These are phyloP conservation scores for Gambusia affinis DNA, from an alignment of 2,113 vertebrate genomes.

Conservation along the genomic window DNA sequence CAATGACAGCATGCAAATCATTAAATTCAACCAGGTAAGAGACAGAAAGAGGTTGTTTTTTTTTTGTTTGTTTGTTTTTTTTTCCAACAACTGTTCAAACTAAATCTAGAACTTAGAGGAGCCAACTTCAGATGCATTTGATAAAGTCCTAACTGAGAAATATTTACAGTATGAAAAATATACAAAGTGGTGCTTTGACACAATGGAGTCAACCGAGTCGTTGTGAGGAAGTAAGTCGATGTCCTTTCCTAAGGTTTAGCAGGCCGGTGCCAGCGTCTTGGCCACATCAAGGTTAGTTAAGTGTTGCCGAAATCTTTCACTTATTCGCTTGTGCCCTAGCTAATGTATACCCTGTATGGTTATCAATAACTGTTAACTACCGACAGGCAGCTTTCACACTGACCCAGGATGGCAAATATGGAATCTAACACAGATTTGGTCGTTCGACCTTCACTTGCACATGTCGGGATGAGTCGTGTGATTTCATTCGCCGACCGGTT, in stretches of 20 bases:
- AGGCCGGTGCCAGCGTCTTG: constrained; percentile 17
- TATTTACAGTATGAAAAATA: constrained; percentile 80
- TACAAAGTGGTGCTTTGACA: constrained; percentile 75
- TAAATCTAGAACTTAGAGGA: constrained; percentile 77
- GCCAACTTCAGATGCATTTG: constrained; percentile 58
- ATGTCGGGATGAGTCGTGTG: constrained; percentile 61
- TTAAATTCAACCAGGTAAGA: constrained; percentile 76
- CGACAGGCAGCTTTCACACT: constrained; percentile 46
- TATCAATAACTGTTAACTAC: constrained; percentile 48
- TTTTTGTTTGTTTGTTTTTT: no score
- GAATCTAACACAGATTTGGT: constrained; percentile 65
- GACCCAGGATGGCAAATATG: constrained; percentile 63
- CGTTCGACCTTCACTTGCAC: constrained; percentile 71
- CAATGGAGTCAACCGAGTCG: constrained; percentile 61
- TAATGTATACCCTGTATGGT: constrained; percentile 71
- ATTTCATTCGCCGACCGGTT: constrained; percentile 60
- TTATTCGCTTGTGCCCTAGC: constrained; percentile 54
- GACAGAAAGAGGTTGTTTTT: constrained; percentile 65
- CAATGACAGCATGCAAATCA: constrained; percentile 80
- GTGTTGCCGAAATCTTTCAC: constrained; percentile 44
- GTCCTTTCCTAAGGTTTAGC: constrained; percentile 33
- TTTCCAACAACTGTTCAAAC: constrained; percentile 66
- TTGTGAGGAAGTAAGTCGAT: constrained; percentile 40
- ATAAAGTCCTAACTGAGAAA: constrained; percentile 63
- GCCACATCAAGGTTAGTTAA: constrained; percentile 56